A percentile compares a stretch with the other conserved stretches of the same genome.
These are phyloP conservation scores for Poecile montanus DNA, from an alignment of 2,797 vertebrate species.

Conservation along the genomic window DNA sequence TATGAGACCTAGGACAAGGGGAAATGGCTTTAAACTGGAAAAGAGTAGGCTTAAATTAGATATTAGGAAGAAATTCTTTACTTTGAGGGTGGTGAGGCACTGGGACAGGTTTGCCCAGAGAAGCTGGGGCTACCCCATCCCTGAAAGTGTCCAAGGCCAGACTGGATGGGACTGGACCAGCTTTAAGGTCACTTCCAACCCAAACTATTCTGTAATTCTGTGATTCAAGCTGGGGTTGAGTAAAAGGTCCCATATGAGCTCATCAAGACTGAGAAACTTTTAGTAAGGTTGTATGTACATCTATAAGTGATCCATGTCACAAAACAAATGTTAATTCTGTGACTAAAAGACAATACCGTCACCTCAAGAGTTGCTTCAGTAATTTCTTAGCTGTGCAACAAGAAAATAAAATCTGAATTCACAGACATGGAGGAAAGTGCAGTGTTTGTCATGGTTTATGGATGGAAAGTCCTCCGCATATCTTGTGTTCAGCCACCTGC, in stretches of 20 bases:
- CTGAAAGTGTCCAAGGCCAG: neutral
- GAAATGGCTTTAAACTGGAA: neutral
- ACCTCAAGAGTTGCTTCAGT: neutral
- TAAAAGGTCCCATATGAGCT: accelerated
- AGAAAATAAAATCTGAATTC: neutral
- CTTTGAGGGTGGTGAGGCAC: neutral
- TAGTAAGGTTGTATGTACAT: neutral
- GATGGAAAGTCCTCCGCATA: neutral
- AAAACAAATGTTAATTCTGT: neutral
- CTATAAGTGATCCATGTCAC: neutral
- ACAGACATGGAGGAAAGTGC: neutral
- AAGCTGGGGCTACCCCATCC: neutral
- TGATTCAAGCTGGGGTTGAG: neutral
- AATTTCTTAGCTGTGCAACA: neutral
- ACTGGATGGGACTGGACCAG: neutral
- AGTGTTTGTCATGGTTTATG: neutral
- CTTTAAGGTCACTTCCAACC: neutral
- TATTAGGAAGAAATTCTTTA: neutral
- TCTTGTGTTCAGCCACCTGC: neutral
- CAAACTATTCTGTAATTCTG: neutral
- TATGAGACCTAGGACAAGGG: neutral
- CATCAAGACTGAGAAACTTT: neutral
- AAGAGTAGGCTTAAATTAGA: neutral
- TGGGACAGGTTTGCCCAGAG: neutral
- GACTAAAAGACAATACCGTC: neutral